phyloP scores from a whole-genome alignment of 2,797 vertebrate genomes.

The Danio jaintianensis region DNA sequence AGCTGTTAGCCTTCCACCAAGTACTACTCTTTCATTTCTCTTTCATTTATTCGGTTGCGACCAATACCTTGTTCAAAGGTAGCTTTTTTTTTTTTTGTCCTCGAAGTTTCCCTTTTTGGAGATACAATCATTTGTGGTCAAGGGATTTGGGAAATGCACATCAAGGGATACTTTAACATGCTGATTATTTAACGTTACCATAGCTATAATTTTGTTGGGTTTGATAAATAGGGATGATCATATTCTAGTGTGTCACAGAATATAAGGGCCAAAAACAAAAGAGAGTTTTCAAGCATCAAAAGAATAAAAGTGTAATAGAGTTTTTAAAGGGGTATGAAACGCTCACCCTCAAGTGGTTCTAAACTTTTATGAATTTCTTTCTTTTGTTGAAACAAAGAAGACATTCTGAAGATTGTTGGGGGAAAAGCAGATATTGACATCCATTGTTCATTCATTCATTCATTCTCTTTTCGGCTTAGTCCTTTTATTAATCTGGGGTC shows the following conservation, averaged over 20 bases:
- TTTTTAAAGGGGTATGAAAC: too few species aligned
- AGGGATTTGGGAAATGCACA: not conserved
- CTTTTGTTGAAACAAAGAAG: too few species aligned
- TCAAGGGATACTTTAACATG: not conserved
- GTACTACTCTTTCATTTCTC: slow-evolving; percentile 47
- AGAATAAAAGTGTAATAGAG: too few species aligned
- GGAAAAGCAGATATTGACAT: too few species aligned
- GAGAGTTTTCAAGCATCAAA: too few species aligned
- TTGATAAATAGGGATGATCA: not conserved
- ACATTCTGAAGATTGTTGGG: too few species aligned
- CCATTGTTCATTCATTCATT: too few species aligned
- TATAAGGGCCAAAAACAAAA: too few species aligned
- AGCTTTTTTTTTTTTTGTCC: not conserved
- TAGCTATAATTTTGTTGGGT: not conserved
- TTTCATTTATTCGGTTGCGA: slow-evolving; percentile 36
- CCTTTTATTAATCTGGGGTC: too few species aligned
- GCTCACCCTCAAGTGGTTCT: too few species aligned
- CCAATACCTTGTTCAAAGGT: not conserved
- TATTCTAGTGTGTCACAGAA: not conserved
- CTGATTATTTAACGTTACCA: not conserved
- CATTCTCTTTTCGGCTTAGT: too few species aligned
- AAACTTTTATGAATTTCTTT: too few species aligned
- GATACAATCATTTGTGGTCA: slow-evolving; percentile 14
- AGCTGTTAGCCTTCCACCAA: slow-evolving; percentile 44
- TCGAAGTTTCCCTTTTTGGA: slow-evolving; percentile 60